Conservation (phyloP, 2,888 invertebrate genomes). For the Sympetrum striolatum region DNA sequence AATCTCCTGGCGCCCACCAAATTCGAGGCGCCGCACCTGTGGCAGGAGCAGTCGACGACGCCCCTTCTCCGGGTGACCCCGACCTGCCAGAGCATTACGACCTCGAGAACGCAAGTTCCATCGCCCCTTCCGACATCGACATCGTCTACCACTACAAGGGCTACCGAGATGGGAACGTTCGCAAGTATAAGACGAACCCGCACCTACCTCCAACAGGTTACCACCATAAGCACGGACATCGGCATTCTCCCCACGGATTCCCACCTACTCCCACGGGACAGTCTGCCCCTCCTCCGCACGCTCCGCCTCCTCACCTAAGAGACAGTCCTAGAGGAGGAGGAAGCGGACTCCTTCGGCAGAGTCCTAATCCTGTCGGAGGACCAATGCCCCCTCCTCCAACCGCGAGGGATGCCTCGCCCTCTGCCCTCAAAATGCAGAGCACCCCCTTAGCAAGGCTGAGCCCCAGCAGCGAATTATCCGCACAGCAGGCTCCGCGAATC, state of each 20-base stretch:
- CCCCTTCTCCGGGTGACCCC: slow-evolving; percentile 64
- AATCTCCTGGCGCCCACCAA: slow-evolving; percentile 80
- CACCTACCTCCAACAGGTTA: slow-evolving; percentile 66
- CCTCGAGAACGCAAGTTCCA: slow-evolving; percentile 95
- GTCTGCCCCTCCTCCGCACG: slow-evolving; percentile 63
- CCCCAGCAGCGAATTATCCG: slow-evolving; percentile 90
- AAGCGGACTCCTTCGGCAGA: slow-evolving; percentile 63
- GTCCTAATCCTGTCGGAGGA: slow-evolving; percentile 52
- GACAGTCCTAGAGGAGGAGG: slow-evolving; percentile 49
- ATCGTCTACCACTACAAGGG: slow-evolving; percentile 95
- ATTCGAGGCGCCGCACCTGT: slow-evolving; percentile 65
- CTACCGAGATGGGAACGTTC: slow-evolving; percentile 81
- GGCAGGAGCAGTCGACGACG: slow-evolving; percentile 63
- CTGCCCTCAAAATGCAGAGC: slow-evolving; percentile 66
- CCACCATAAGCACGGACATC: slow-evolving; percentile 75
- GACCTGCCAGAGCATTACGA: slow-evolving; percentile 93
- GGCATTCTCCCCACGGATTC: slow-evolving; percentile 75
- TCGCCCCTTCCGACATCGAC: slow-evolving; percentile 96
- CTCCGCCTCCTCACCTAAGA: slow-evolving; percentile 43
- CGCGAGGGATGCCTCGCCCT: slow-evolving; percentile 54
- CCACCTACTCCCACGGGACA: slow-evolving; percentile 72
- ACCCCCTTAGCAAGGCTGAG: slow-evolving; percentile 89
- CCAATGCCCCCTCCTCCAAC: slow-evolving; percentile 54
- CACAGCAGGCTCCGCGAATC: slow-evolving; percentile 87
- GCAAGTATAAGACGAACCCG: slow-evolving; percentile 88